phyloP scores from a whole-genome alignment of 2,113 vertebrate species.

The Thunnus maccoyii region DNA sequence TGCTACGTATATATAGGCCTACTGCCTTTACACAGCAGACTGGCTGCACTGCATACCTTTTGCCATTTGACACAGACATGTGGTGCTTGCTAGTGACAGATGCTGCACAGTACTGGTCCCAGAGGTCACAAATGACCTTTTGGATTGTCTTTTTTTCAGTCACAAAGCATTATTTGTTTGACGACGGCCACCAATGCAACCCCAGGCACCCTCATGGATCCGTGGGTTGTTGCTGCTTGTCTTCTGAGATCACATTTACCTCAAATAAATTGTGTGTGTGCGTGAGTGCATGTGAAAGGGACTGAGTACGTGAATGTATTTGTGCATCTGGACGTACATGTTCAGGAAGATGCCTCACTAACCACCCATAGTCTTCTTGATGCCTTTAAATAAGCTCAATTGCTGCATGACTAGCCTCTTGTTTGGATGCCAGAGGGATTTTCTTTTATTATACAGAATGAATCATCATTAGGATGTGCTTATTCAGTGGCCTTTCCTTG shows the following conservation, averaged over 20 bases:
- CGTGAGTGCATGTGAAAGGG: not conserved
- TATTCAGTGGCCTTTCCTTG: slow-evolving; percentile 68
- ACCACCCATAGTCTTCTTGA: slow-evolving; percentile 71
- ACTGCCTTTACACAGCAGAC: slow-evolving; percentile 52
- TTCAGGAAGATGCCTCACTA: slow-evolving; percentile 44
- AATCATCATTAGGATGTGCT: slow-evolving; percentile 82
- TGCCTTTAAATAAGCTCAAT: slow-evolving; percentile 83
- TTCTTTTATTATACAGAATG: slow-evolving; percentile 80
- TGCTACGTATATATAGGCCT: slow-evolving; percentile 20
- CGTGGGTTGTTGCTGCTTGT: slow-evolving; percentile 77
- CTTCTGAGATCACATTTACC: slow-evolving; percentile 82
- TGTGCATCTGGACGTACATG: slow-evolving; percentile 22
- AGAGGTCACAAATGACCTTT: slow-evolving; percentile 84
- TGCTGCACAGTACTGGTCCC: slow-evolving; percentile 74
- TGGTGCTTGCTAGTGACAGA: slow-evolving; percentile 77
- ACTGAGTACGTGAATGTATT: slow-evolving; percentile 42
- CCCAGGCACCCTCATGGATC: slow-evolving; percentile 75
- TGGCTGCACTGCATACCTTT: slow-evolving; percentile 68
- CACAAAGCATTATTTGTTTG: slow-evolving; percentile 77
- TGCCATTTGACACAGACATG: slow-evolving; percentile 77
- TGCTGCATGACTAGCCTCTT: slow-evolving; percentile 83
- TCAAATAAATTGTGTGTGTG: slow-evolving; percentile 52
- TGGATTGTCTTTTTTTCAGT: slow-evolving; percentile 76
- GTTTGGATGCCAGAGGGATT: slow-evolving; percentile 78
- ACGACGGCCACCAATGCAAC: slow-evolving; percentile 79